Conservation (phyloP, 2,888 invertebrate genomes). For the Chironomus riparius region DNA sequence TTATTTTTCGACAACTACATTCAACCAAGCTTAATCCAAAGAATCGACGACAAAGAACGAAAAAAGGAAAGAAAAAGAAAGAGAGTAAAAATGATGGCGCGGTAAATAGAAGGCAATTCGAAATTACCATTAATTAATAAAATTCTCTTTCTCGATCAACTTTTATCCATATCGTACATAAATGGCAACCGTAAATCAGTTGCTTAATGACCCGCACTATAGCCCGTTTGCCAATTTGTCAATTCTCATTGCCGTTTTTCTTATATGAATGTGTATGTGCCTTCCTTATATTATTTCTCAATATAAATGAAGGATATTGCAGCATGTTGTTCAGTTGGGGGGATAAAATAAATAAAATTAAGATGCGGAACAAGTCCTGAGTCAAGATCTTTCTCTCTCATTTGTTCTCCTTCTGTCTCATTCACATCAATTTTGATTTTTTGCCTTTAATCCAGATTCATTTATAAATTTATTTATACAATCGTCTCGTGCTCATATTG, state of each 20-base stretch:
- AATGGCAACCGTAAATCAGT: conserved; percentile 20
- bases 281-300: not conserved
- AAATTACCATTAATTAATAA: conserved; percentile 25
- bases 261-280: not conserved
- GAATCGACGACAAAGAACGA: too few species aligned
- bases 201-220: conserved; percentile 16
- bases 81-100: not conserved
- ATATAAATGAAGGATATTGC: not conserved
- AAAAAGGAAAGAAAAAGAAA: not conserved
- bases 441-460: too few species aligned
- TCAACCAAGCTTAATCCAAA: too few species aligned
- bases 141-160: conserved; percentile 5
- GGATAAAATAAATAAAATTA: not conserved
- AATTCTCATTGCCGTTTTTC: not conserved
- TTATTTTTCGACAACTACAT: too few species aligned
- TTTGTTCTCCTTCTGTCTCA: too few species aligned
- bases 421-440: too few species aligned
- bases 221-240: conserved; percentile 14
- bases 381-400: too few species aligned
- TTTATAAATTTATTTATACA: too few species aligned
- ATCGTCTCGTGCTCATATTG: too few species aligned
- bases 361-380: not conserved
- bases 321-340: not conserved
- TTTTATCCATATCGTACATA: not conserved
- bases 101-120: not conserved